Conservation (phyloP, 2,113 vertebrate species). For the Entomyzon cyanotis region DNA sequence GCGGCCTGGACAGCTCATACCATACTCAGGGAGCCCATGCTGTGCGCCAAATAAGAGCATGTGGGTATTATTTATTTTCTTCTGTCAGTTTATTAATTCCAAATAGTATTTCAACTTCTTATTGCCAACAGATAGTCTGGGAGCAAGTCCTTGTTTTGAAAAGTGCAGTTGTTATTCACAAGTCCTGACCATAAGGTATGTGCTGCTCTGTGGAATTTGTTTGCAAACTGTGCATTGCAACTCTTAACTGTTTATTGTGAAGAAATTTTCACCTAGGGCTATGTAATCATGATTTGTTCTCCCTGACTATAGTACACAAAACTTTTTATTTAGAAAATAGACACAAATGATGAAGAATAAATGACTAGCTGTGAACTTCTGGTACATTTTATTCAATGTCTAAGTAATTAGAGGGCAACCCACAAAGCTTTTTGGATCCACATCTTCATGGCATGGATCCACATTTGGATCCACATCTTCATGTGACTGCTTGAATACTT, state of each 20-base stretch:
- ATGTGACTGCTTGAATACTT: not conserved
- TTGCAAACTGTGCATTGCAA: not conserved
- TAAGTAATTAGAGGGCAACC: not conserved
- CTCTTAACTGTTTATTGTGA: not conserved
- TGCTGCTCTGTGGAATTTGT: not conserved
- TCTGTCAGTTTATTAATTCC: not conserved
- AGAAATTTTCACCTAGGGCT: not conserved
- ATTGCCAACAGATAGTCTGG: not conserved
- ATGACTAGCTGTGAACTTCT: not conserved
- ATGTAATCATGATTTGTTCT: not conserved
- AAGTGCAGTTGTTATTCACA: not conserved
- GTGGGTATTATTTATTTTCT: slow-evolving; percentile 8
- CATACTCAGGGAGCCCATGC: not conserved
- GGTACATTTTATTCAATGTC: not conserved
- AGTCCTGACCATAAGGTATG: not conserved
- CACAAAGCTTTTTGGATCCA: not conserved
- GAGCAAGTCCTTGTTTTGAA: not conserved
- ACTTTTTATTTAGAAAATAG: not conserved
- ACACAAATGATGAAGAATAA: not conserved
- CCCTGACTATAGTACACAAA: not conserved
- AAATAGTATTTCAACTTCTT: not conserved
- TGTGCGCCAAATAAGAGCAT: slow-evolving; percentile 32
- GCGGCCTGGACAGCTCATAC: not conserved
- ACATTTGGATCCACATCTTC: not conserved
- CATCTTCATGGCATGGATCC: not conserved